Evolutionary conservation across 2,888 invertebrate genomes (phyloP).

Genomic region (Lasioglossum marginatum): DNA sequence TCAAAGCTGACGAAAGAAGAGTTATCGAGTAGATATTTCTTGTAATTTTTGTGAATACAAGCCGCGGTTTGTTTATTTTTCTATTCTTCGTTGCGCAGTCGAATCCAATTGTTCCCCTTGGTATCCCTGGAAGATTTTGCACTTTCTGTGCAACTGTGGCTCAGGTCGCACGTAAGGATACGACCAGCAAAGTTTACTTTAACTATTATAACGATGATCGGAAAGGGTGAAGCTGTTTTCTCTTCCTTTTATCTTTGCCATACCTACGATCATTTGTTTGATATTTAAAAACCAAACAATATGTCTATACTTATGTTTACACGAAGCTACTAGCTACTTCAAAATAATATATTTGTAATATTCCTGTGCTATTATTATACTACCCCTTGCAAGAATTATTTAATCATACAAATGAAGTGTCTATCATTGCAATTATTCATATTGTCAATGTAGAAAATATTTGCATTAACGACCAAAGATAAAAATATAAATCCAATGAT

Average conservation of each 20-base stretch:
- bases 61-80: slow-evolving; percentile 1
- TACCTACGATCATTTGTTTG: slow-evolving; percentile 8
- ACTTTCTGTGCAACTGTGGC: slow-evolving; percentile 25
- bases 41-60: slow-evolving; percentile 9
- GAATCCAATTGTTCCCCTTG: background rate
- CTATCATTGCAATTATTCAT: too few relatives aligned
- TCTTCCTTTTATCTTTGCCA: slow-evolving; percentile 25
- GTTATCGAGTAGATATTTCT: background rate
- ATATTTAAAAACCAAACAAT: background rate
- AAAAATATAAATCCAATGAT: too few relatives aligned
- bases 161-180: background rate
- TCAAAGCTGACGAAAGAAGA: background rate
- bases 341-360: background rate
- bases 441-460: too few relatives aligned
- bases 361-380: background rate
- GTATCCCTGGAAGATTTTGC: slow-evolving; percentile 17
- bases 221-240: slow-evolving; percentile 13
- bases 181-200: slow-evolving; percentile 45
- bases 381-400: background rate
- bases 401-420: too few relatives aligned
- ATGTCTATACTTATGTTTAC: slow-evolving; percentile 14
- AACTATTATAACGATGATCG: slow-evolving; percentile 38
- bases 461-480: too few relatives aligned
- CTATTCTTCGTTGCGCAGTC: background rate
- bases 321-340: background rate